Conservation (phyloP, 1,140 invertebrate species). For the Orussus abietinus region DNA sequence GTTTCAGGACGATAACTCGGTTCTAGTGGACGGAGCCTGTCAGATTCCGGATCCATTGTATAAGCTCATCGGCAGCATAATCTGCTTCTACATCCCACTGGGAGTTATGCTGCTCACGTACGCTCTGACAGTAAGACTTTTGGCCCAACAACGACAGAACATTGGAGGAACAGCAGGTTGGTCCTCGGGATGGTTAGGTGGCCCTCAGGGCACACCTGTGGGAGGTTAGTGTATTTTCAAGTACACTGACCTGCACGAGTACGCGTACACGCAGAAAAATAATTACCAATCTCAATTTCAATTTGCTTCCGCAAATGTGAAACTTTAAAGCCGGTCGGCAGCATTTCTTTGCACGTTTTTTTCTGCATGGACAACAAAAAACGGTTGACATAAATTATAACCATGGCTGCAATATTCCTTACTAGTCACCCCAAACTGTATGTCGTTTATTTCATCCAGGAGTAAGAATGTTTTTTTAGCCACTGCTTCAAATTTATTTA, state of each 20-base stretch:
- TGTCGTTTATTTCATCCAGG: too few species aligned
- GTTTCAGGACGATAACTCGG: conserved; percentile 72
- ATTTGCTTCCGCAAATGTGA: too few species aligned
- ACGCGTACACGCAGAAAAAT: neutral
- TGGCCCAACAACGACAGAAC: conserved; percentile 74
- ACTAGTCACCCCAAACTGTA: too few species aligned
- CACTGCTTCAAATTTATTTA: too few species aligned
- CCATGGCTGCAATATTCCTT: too few species aligned
- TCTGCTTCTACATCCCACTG: conserved; percentile 94
- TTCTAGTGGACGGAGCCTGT: conserved; percentile 75
- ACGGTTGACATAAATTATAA: too few species aligned
- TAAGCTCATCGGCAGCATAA: conserved; percentile 87
- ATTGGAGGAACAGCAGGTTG: conserved; percentile 58
- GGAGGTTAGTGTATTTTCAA: conserved; percentile 42
- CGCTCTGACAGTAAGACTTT: conserved; percentile 78
- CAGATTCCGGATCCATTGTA: conserved; percentile 85
- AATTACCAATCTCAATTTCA: too few species aligned
- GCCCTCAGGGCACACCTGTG: conserved; percentile 51
- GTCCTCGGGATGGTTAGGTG: conserved; percentile 61
- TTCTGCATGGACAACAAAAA: too few species aligned
- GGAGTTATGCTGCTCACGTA: conserved; percentile 93
- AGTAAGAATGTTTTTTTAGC: too few species aligned
- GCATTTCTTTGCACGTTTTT: too few species aligned
- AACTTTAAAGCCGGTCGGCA: too few species aligned
- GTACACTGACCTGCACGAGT: conserved; percentile 24